Base-by-base conservation (phyloP, 2,888 invertebrate genomes). In the Biston betularia region DNA sequence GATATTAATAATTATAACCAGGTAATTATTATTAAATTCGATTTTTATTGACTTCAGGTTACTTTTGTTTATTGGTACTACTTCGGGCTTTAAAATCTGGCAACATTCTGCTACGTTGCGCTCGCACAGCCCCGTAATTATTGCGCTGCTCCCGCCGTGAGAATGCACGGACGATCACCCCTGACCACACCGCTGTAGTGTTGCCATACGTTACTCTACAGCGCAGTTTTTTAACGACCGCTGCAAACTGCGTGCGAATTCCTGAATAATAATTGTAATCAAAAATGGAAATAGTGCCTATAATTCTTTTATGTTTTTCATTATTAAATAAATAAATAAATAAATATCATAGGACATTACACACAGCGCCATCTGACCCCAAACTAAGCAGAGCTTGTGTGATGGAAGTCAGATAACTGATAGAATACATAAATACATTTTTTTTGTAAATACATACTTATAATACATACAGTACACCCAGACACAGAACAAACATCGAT, bases 111-210 rank as follows among this genome's bases (percentile, higher is more conserved):
- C 77, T 77, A 48, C 45, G 45, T 48, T 61, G 73, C 75, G 78
- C 65, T 62, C 11, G 62, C 65, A 62, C 79, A 81, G 80, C 75
- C 75, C 80, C 81, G 81, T 85, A 86, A 87, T 87, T 84, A 85
- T 84, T 89, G 87, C 86, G 84, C 85, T 24, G 24, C 24, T 1
- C 24, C 24, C 86, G 84, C 38, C 86, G 88, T 87, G 88, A 88
- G 89, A 89, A 85, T 85, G 85, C 83, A 84, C 85, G 88, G 89
- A 73, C 90, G 89, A 88, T 89, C 89, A 90, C 90, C 89, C 86
- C 85, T 74, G 75, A 78, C 79, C 81, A 83, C 82, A 83, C 6
- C 57, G 42, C 57, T 42, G 62, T 38, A 81, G 10, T 53, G 52
- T 38, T 68, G 40, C 58, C 24, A 15, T 8, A 10, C 45, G 15